A percentile compares a stretch with the other conserved stretches of the same genome.
Evolutionary conservation across 2,113 vertebrate genomes (phyloP).

Genomic region (Tenebrosternarchus preto): DNA sequence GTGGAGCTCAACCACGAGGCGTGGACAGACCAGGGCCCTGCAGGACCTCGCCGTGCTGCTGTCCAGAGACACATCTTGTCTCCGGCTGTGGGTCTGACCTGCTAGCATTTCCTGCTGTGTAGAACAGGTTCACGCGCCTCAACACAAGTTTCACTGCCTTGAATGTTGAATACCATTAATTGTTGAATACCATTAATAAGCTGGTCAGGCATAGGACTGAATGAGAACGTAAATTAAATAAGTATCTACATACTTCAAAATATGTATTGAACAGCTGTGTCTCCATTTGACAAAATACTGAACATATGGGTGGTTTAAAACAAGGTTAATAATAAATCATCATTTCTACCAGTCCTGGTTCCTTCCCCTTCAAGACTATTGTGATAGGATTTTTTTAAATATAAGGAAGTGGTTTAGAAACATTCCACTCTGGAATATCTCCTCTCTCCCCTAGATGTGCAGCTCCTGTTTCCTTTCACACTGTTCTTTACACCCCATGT

Average conservation of each 20-base stretch:
- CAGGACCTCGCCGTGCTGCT: neutral
- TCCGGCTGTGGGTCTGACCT: slow-evolving; percentile 11
- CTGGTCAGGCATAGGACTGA: neutral
- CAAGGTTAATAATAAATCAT: neutral
- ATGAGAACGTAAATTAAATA: neutral
- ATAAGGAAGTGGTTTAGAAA: slow-evolving; percentile 3
- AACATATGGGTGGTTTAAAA: neutral
- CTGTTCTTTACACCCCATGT: neutral
- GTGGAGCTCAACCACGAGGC: too few species aligned
- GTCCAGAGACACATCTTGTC: too few species aligned
- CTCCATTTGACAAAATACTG: neutral
- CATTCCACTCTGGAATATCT: neutral
- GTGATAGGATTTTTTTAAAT: neutral
- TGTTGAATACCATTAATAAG: neutral
- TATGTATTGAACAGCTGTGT: neutral
- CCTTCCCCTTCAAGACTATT: neutral
- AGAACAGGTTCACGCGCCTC: neutral
- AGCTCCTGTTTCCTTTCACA: slow-evolving; percentile 20
- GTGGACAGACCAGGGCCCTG: too few species aligned
- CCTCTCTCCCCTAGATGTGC: neutral
- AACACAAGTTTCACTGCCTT: neutral
- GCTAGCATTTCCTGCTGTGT: neutral
- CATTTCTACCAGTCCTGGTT: neutral
- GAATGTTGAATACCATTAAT: neutral
- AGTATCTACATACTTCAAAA: neutral